Evolutionary conservation across 2,797 vertebrate genomes (phyloP).

Genomic region (Notamacropus eugenii): DNA sequence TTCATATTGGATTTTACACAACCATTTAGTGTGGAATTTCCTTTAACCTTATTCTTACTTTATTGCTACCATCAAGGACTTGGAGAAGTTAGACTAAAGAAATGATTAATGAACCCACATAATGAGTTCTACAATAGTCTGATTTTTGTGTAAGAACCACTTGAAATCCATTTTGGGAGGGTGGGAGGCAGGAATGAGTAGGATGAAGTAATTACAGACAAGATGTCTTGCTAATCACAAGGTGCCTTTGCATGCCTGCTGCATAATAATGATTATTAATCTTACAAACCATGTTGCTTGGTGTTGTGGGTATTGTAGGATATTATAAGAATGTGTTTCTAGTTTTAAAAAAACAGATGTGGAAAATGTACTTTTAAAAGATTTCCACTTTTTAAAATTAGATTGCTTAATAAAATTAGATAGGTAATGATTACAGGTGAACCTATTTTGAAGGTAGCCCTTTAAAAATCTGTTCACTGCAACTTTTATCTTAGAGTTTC

Average conservation of each 20-base stretch:
- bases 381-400: constrained; percentile 20
- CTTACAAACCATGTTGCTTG: constrained; percentile 47
- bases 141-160: constrained; percentile 30
- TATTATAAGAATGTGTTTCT: constrained; percentile 29
- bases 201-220: constrained; percentile 49
- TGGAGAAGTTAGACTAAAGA: constrained; percentile 34
- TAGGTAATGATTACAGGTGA: neutral
- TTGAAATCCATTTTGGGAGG: neutral
- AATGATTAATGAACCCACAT: neutral
- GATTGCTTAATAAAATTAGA: neutral
- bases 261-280: neutral
- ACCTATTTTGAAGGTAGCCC: neutral
- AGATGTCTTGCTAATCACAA: constrained; percentile 25
- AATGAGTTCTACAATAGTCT: constrained; percentile 39
- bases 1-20: constrained; percentile 51
- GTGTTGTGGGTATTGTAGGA: constrained; percentile 25
- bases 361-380: constrained; percentile 30
- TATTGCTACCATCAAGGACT: constrained; percentile 36
- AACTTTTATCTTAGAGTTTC: neutral
- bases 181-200: constrained; percentile 14
- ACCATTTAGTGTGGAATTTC: neutral
- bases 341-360: constrained; percentile 29
- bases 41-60: constrained; percentile 43
- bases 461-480: neutral
- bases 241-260: constrained; percentile 32